Conservation (phyloP, 2,797 vertebrate genomes). For the Tragopan temminckii region DNA sequence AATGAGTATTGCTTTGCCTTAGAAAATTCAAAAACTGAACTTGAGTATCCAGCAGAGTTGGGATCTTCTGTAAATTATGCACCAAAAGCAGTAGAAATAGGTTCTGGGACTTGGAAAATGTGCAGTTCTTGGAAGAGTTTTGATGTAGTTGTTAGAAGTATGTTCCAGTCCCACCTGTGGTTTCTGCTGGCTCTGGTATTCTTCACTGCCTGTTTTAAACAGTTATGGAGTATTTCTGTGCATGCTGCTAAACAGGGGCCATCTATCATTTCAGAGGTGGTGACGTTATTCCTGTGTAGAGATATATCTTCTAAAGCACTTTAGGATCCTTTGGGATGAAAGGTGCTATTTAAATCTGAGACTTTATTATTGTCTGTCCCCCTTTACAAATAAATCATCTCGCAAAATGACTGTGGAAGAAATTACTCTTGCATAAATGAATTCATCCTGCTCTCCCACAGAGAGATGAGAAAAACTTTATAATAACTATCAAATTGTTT, state of each 20-base stretch:
- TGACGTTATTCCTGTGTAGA: not conserved
- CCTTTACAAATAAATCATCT: constrained; percentile 67
- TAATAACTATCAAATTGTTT: constrained; percentile 74
- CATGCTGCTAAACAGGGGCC: constrained; percentile 16
- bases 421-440: constrained; percentile 68
- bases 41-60: not conserved
- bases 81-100: not conserved
- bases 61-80: not conserved
- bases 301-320: constrained; percentile 7
- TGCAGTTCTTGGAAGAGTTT: not conserved
- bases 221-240: not conserved
- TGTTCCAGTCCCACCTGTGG: not conserved
- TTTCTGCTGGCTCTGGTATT: not conserved
- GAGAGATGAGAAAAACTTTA: constrained; percentile 55
- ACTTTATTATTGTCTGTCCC: constrained; percentile 64
- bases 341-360: constrained; percentile 28
- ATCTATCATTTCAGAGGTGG: constrained; percentile 23
- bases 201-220: not conserved
- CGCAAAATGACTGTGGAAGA: constrained; percentile 33
- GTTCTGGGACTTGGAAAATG: not conserved
- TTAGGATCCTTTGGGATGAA: constrained; percentile 42
- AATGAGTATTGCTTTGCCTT: not conserved
- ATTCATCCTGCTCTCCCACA: constrained; percentile 53
- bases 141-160: not conserved
- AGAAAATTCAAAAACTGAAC: not conserved